These are phyloP conservation scores for Petrocephalus zakoni DNA, from an alignment of 2,113 vertebrate species.

Conservation along the genomic window DNA sequence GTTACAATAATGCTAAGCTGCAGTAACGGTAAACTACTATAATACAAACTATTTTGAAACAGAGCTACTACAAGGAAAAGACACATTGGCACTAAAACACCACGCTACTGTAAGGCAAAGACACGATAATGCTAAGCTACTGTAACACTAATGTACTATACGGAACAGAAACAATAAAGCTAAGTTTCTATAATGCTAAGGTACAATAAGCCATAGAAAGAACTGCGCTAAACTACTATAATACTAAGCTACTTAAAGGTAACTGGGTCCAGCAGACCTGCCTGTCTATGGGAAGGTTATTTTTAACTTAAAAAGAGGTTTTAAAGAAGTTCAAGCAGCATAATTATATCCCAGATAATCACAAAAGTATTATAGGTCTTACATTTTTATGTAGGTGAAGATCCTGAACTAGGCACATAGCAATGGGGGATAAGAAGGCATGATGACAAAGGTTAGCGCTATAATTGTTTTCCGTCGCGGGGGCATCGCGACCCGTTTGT, in stretches of 20 bases:
- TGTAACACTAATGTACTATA: neutral
- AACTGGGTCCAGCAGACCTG: neutral
- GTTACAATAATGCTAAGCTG: too few species aligned
- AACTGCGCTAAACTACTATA: neutral
- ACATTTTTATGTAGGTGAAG: neutral
- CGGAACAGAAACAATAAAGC: neutral
- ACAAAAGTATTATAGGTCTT: neutral
- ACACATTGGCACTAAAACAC: neutral
- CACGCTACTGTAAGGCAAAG: neutral
- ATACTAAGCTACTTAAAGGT: neutral
- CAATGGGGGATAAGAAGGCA: neutral
- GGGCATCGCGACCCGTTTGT: constrained; percentile 38
- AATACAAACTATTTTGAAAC: too few species aligned
- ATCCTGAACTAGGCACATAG: neutral
- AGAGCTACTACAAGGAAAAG: too few species aligned
- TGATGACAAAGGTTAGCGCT: constrained; percentile 47
- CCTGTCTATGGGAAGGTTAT: neutral
- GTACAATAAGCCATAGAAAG: neutral
- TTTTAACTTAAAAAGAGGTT: neutral
- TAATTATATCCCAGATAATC: neutral
- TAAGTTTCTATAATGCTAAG: neutral
- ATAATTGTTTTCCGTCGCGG: constrained; percentile 28
- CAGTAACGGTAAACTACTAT: too few species aligned
- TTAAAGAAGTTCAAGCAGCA: neutral
- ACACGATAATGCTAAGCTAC: neutral